phyloP scores from a whole-genome alignment of 1,140 invertebrate species.

The Melanaphis sacchari region DNA sequence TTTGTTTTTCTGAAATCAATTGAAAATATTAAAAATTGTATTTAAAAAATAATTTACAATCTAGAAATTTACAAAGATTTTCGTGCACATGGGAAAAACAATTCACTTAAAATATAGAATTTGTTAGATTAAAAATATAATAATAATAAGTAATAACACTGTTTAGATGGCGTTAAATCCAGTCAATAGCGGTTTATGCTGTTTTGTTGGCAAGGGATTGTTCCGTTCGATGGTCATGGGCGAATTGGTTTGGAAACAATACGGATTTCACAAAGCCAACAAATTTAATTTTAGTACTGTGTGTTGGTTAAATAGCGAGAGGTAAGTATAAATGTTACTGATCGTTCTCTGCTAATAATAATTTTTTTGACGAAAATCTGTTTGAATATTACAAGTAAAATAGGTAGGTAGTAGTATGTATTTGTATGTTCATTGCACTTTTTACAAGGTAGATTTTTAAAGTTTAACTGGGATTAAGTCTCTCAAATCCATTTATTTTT shows the following conservation, averaged over 20 bases:
- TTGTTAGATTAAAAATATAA: neutral
- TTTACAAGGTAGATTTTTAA: too few relatives aligned
- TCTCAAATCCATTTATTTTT: too few relatives aligned
- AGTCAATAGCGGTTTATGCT: neutral
- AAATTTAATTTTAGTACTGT: conserved; percentile 4
- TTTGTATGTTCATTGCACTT: too few relatives aligned
- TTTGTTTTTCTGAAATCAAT: neutral
- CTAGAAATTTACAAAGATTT: too few relatives aligned
- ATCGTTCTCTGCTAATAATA: neutral
- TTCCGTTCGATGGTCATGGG: neutral
- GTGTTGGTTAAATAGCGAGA: neutral
- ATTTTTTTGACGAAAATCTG: too few relatives aligned
- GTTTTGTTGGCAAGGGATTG: neutral
- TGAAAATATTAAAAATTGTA: neutral
- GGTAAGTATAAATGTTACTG: neutral
- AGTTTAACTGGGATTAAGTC: too few relatives aligned
- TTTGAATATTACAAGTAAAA: too few relatives aligned
- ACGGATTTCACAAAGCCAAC: neutral
- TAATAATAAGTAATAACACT: neutral
- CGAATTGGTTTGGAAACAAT: neutral
- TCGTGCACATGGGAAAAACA: too few relatives aligned
- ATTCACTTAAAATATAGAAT: neutral
- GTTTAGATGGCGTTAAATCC: neutral
- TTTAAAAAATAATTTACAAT: too few relatives aligned
- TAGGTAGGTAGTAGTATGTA: too few relatives aligned